A percentile compares a stretch with the other conserved stretches of the same genome.
phyloP scores from a whole-genome alignment of 2,113 vertebrate genomes.

The Dicrurus megarhynchus region DNA sequence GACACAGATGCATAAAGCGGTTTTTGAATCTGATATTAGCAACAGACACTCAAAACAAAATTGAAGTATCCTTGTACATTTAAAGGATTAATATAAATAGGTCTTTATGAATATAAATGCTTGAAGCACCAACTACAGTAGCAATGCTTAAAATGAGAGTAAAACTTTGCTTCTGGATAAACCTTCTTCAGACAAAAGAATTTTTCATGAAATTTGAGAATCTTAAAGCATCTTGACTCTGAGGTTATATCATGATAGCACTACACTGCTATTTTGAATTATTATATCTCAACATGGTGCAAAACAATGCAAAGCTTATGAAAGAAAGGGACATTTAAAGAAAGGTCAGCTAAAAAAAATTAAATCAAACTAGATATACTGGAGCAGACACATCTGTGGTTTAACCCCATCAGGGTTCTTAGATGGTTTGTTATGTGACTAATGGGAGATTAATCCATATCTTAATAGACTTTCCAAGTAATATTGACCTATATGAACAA shows the following conservation, averaged over 20 bases:
- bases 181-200: neutral
- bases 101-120: constrained; percentile 1
- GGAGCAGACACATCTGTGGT: neutral
- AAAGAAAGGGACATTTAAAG: neutral
- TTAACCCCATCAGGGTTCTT: neutral
- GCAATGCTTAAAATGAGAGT: neutral
- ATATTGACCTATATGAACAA: neutral
- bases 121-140: neutral
- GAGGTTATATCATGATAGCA: neutral
- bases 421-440: neutral
- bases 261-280: neutral
- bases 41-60: constrained; percentile 63
- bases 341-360: neutral
- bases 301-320: neutral
- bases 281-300: neutral
- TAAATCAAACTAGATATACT: neutral
- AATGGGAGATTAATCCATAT: neutral
- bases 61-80: constrained; percentile 34
- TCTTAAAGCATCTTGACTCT: neutral
- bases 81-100: constrained; percentile 49
- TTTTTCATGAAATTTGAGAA: neutral
- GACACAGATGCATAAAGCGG: constrained; percentile 57
- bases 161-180: neutral
- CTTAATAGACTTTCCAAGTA: neutral
- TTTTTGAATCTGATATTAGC: constrained; percentile 60